Conservation (phyloP, 2,797 vertebrate species). For the Threskiornis aethiopicus region DNA sequence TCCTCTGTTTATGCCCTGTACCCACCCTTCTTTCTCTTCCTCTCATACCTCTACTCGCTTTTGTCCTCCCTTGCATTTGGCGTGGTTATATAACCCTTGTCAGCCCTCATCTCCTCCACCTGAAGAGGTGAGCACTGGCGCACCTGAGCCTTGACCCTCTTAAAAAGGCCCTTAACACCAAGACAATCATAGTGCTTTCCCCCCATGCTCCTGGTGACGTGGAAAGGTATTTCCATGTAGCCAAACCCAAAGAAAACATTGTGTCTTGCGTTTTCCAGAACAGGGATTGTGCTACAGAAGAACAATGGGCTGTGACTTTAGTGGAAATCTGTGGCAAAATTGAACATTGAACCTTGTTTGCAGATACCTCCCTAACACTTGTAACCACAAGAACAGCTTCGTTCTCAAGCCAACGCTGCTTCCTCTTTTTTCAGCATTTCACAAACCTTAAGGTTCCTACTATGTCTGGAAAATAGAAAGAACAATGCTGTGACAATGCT, state of each 20-base stretch:
- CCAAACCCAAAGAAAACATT: background rate
- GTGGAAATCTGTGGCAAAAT: background rate
- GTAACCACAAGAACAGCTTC: background rate
- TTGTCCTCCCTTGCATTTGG: background rate
- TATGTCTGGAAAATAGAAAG: background rate
- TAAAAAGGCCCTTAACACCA: background rate
- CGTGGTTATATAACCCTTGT: background rate
- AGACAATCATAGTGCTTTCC: background rate
- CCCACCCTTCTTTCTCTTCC: background rate
- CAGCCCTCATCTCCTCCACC: background rate
- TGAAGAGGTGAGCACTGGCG: background rate
- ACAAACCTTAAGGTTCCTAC: background rate
- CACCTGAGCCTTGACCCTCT: background rate
- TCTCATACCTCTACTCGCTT: background rate
- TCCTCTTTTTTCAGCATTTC: background rate
- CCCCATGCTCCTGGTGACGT: background rate
- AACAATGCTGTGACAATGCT: background rate
- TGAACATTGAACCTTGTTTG: background rate
- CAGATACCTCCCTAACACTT: background rate
- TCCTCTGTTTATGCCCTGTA: background rate
- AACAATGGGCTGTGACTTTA: background rate
- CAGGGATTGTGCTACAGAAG: background rate
- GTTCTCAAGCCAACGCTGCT: fast-evolving
- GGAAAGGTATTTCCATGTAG: background rate
- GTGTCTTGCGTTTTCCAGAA: background rate